Conservation (phyloP, 2,113 vertebrate species). For the Otolemur garnettii region DNA sequence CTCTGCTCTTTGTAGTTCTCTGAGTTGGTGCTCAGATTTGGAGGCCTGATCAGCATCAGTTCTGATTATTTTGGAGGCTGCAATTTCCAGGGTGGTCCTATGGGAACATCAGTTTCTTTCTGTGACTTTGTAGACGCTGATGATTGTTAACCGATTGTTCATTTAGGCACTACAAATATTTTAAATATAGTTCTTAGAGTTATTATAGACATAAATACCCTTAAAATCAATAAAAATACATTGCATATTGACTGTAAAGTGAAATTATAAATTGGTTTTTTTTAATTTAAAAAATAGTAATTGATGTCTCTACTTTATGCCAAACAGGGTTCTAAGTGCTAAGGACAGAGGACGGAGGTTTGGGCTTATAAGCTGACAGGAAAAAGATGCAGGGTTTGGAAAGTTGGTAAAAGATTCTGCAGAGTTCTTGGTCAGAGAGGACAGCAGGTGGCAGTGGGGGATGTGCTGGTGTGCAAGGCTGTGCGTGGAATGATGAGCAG, state of each 20-base stretch:
- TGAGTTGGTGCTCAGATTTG: too few relatives aligned
- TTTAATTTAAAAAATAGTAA: neutral
- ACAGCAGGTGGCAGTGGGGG: neutral
- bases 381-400: neutral
- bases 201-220: neutral
- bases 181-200: neutral
- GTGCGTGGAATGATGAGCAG: too few relatives aligned
- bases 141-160: neutral
- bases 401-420: neutral
- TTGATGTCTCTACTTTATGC: neutral
- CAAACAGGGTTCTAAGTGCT: neutral
- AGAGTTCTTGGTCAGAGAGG: neutral
- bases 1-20: neutral
- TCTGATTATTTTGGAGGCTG: neutral
- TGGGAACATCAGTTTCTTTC: neutral
- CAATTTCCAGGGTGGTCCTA: accelerated
- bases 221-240: neutral
- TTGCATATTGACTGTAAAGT: neutral
- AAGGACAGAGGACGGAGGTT: neutral
- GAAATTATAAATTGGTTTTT: neutral
- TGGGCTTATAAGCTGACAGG: neutral
- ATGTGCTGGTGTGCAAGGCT: too few relatives aligned
- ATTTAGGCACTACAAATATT: neutral
- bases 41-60: neutral
- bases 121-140: neutral